A percentile compares a stretch with the other conserved stretches of the same genome.
Evolutionary conservation across 2,888 invertebrate species (phyloP).

Genomic region (Neoascia interrupta): DNA sequence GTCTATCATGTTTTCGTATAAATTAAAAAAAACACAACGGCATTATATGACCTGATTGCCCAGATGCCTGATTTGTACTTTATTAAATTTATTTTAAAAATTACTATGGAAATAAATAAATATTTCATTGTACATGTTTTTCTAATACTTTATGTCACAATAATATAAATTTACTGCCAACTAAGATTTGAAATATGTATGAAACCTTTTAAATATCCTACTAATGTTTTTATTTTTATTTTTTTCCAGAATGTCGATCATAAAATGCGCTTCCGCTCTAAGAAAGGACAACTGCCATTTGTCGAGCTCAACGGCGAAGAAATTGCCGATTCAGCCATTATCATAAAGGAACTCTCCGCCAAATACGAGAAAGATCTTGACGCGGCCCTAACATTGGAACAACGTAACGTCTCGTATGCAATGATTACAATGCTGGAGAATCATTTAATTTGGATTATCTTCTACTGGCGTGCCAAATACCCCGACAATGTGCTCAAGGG

Average conservation of each 20-base stretch:
- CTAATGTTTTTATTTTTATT: constrained; percentile 76
- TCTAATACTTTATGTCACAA: too few species aligned
- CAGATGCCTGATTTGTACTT: too few species aligned
- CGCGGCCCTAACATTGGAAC: constrained; percentile 89
- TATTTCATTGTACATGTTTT: too few species aligned
- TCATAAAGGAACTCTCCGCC: constrained; percentile 91
- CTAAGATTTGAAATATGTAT: too few species aligned
- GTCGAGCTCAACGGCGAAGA: constrained; percentile 97
- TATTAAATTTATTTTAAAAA: too few species aligned
- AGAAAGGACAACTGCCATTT: constrained; percentile 96
- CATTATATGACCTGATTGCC: too few species aligned
- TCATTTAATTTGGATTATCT: constrained; percentile 93
- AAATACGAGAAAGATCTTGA: constrained; percentile 92
- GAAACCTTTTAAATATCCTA: too few species aligned
- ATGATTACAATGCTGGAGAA: constrained; percentile 97
- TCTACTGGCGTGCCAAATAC: constrained; percentile 95
- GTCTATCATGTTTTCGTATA: too few species aligned
- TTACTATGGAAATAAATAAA: too few species aligned
- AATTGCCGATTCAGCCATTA: constrained; percentile 94
- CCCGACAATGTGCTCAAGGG: constrained; percentile 94
- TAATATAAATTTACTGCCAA: too few species aligned
- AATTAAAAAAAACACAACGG: too few species aligned
- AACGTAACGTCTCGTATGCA: constrained; percentile 93
- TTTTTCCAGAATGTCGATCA: constrained; percentile 97
- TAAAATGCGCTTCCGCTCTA: constrained; percentile 95